These are phyloP conservation scores for Drosophila busckii DNA, from an alignment of 1,140 invertebrate genomes.

Conservation along the genomic window DNA sequence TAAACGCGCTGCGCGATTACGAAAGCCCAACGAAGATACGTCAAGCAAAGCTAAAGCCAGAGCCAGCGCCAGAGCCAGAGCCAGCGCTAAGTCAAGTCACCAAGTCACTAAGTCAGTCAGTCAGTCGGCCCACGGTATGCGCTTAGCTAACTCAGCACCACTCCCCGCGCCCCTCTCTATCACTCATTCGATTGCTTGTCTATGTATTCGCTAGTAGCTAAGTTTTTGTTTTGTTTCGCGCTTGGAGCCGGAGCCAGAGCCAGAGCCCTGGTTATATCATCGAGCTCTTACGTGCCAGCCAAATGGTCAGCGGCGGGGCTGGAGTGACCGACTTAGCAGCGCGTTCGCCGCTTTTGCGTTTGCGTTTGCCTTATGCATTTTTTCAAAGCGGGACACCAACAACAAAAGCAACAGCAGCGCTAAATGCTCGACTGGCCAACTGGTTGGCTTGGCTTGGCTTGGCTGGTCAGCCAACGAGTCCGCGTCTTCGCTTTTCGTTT, in stretches of 20 bases:
- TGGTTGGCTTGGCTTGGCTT: slow-evolving; percentile 47
- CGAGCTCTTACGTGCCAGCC: slow-evolving; percentile 69
- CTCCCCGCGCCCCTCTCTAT: background rate
- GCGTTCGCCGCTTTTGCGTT: slow-evolving; percentile 29
- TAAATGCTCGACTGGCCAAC: slow-evolving; percentile 69
- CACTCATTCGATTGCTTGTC: slow-evolving; percentile 25
- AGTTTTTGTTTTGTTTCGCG: slow-evolving; percentile 72
- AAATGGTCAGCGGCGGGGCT: slow-evolving; percentile 68
- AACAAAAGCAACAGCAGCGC: slow-evolving; percentile 44
- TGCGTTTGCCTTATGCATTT: slow-evolving; percentile 69
- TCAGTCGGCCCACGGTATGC: slow-evolving; percentile 61
- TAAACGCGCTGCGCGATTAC: slow-evolving; percentile 58
- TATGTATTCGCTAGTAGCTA: slow-evolving; percentile 69
- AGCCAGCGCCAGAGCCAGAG: slow-evolving; percentile 4
- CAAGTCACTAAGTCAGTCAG: slow-evolving; percentile 54
- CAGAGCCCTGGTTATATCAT: slow-evolving; percentile 71
- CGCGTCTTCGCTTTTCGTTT: slow-evolving; percentile 17
- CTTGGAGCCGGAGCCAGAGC: slow-evolving; percentile 49
- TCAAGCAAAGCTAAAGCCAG: slow-evolving; percentile 47
- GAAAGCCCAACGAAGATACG: slow-evolving; percentile 64
- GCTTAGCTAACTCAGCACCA: too few species aligned
- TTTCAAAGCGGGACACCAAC: slow-evolving; percentile 56
- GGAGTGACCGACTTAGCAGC: slow-evolving; percentile 65
- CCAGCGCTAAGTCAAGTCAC: slow-evolving; percentile 5
- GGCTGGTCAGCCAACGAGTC: slow-evolving; percentile 43